A percentile compares a stretch with the other conserved stretches of the same genome.
phyloP scores from a whole-genome alignment of 2,113 vertebrate genomes.

The Cardinalis cardinalis region DNA sequence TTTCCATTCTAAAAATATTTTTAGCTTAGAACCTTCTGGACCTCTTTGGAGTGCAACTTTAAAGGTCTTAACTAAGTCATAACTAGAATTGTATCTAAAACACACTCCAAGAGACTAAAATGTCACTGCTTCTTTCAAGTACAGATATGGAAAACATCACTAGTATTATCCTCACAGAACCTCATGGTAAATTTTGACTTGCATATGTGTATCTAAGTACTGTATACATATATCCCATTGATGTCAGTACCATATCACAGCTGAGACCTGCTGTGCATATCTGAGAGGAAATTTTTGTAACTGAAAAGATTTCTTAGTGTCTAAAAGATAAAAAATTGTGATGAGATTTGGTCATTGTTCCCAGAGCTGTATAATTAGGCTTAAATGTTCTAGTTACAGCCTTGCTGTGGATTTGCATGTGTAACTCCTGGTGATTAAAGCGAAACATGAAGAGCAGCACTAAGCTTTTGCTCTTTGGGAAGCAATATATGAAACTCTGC shows the following conservation, averaged over 20 bases:
- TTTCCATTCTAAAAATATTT: background rate
- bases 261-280: background rate
- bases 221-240: background rate
- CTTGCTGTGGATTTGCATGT: constrained; percentile 2
- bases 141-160: background rate
- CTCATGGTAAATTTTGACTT: background rate
- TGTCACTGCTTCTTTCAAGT: background rate
- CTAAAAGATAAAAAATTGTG: background rate
- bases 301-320: background rate
- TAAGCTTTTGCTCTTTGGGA: background rate
- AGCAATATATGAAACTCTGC: background rate
- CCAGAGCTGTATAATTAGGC: constrained; percentile 11
- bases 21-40: background rate
- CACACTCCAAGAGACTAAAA: background rate
- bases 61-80: background rate
- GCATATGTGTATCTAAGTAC: background rate
- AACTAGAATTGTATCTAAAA: background rate
- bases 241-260: background rate
- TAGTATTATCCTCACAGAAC: background rate
- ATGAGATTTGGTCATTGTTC: constrained; percentile 28
- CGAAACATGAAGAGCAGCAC: background rate
- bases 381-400: background rate
- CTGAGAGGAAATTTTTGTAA: background rate
- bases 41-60: background rate
- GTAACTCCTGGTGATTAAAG: constrained; percentile 3